Percentiles rank a stretch among this genome's conserved stretches.
Evolutionary conservation across 92 coral and sea anemone genomes (phyloP).

Genomic region (Pocillopora grandis): DNA sequence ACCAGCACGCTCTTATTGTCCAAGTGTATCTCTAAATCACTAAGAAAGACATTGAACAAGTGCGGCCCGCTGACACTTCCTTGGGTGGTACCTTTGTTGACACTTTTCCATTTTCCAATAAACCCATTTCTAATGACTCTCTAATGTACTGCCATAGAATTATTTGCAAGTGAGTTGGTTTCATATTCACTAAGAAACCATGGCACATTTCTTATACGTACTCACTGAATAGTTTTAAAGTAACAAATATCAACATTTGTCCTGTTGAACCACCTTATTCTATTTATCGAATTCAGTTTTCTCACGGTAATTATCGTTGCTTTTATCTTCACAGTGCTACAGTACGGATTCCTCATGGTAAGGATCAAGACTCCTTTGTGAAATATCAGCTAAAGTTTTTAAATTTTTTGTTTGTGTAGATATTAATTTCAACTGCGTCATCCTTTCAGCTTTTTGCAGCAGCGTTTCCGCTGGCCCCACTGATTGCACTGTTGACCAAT

Average conservation of each 20-base stretch:
- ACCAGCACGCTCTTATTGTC: no score
- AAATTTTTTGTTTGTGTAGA: neutral
- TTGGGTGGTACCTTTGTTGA: no score
- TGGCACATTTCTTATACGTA: no score
- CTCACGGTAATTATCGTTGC: neutral
- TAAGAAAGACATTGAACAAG: no score
- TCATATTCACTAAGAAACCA: no score
- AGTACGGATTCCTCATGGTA: slow-evolving; percentile 97
- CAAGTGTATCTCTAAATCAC: no score
- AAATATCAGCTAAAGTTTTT: neutral
- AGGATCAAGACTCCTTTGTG: slow-evolving; percentile 13
- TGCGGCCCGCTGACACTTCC: no score
- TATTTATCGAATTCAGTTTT: neutral
- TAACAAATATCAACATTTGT: neutral
- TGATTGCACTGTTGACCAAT: slow-evolving; percentile 92
- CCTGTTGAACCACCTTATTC: neutral
- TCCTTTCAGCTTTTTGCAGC: slow-evolving; percentile 87
- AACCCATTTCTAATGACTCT: no score
- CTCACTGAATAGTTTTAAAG: no score
- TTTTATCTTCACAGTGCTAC: slow-evolving; percentile 70
- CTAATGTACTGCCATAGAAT: no score
- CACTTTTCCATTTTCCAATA: no score
- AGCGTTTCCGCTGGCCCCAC: slow-evolving; percentile 97
- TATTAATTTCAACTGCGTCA: neutral
- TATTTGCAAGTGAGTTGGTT: no score